Base-by-base conservation (phyloP, 2,797 vertebrate species). In the Gorsachius magnificus region DNA sequence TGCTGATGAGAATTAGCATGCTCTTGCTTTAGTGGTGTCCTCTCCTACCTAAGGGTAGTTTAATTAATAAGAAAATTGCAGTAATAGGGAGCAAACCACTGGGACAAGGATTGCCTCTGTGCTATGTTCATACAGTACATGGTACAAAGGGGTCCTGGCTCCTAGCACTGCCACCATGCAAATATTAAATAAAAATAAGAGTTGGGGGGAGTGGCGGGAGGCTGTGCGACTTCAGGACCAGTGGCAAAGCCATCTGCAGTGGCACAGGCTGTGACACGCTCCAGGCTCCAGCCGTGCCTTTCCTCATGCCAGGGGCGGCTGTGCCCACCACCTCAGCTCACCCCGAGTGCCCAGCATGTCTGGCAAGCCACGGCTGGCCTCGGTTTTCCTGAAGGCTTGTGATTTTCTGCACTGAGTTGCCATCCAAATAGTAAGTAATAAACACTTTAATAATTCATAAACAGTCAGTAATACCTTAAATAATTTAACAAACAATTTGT, bases 391-490 rank as follows among this genome's bases (percentile, higher is more conserved):
- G 83, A 95, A 93, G 89, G 79, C 81, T 95, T 94, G 68, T 78
- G 78, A 95, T 89, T 96, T 95, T 92, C 89, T 89, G 82, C 5
- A 5, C 89, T 2, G 56, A 78, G 78, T 94, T 91, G 94, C 95
- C 89, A 86, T 89, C 93, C 79, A 80, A 93, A 84, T 92, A 71
- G 94, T 97, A 96, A 96, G 89, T 96, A 96, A 96, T 89, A 96
- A 97, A 93, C 56, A 64, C 72, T 92, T 94, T 36, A 96, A 95
- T 96, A 96, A 96, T 95, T 96, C 87, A 97, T 91, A 89, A 78
- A 81, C 48, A 91, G 93, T 75, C 89, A 7, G 94, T 89, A 93
- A 46, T 87, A 90, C 31, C 91, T 95, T 97, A 95, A 96, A 96
- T 95, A 93, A 97, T 96, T 96, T 75, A 97, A 83, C 81, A 38